Evolutionary conservation across 2,888 invertebrate species (phyloP).

Genomic region (Drosophila antonietae): DNA sequence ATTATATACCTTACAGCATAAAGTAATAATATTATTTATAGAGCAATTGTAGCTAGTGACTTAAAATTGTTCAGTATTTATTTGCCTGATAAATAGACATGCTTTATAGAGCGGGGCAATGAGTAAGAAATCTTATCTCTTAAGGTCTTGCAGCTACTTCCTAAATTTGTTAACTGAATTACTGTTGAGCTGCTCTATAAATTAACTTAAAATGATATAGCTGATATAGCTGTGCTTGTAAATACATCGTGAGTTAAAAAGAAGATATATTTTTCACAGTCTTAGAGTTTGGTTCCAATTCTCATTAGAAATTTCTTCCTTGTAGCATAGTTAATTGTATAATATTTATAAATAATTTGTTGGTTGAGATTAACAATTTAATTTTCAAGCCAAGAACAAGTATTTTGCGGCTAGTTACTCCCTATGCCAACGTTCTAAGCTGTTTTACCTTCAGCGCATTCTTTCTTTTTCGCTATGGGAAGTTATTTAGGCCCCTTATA

Average conservation of each 20-base stretch:
- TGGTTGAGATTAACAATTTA: no score
- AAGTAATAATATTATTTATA: neutral
- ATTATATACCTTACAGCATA: no score
- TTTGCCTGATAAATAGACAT: neutral
- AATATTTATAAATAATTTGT: neutral
- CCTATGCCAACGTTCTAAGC: neutral
- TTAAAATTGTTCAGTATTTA: neutral
- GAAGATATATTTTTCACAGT: neutral
- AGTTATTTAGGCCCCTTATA: slow-evolving; percentile 29
- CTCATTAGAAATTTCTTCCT: neutral
- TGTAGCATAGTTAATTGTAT: neutral
- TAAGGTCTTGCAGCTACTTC: no score
- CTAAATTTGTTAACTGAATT: neutral
- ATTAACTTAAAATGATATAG: neutral
- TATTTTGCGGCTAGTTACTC: neutral
- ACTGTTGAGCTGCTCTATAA: neutral
- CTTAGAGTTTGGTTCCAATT: neutral
- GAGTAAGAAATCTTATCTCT: neutral
- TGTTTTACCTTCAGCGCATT: slow-evolving; percentile 3
- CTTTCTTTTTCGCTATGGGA: slow-evolving; percentile 17
- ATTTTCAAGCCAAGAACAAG: neutral
- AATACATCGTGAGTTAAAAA: no score
- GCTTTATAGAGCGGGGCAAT: no score
- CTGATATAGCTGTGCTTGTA: no score
- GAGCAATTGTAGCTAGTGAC: neutral